Evolutionary conservation across 2,888 invertebrate species (phyloP), one percentile per base, ranked within the genome.

Genomic region (Leptinotarsa peninsularis): DNA sequence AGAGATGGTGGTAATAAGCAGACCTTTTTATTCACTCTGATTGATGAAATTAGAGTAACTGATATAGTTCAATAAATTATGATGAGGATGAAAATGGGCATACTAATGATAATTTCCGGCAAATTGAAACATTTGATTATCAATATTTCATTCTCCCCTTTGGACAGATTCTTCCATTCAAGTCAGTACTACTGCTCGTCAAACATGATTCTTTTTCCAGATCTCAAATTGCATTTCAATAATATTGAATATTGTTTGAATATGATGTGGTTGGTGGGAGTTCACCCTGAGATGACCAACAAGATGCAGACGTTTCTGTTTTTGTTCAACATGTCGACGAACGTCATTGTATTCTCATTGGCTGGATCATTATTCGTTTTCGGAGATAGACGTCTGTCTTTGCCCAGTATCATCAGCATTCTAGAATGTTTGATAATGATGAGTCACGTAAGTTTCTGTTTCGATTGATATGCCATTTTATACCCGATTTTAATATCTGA

Each of bases 231-330:
- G 72, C 66, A 72, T 52, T 67, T 66, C 50, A 49, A 43, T 14
- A 72, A 72, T 66, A 52, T 72, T 7, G 43, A 23, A 54, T 72
- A 66, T 54, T 52, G 66, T 72, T 43, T 72, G 52, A 52, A 66
- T n/a, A 66, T 72, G 50, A 72, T 72, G 72, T n/a, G 14, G 7
- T 18, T 10, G 14, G 17, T 21, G 33, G 72, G 72, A 17, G 66
- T 49, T 17, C 50, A 71, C 49, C 66, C 52, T 43, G 33, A 33
- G n/a, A 27, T 7, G 18, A 54, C 4, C 10, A 23, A 68, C 33
- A 50, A 54, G 49, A 17, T 27, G 13, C 68, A 68, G 33, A 68
- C 17, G 17, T 18, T 54, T 14, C 5, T 54, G 3, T 68, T 52
- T 18, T 3, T 68, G 10, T 13, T 68, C 33, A 68, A 68, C 52